phyloP scores from a whole-genome alignment of 2,888 invertebrate species.

The Rhagium mordax region DNA sequence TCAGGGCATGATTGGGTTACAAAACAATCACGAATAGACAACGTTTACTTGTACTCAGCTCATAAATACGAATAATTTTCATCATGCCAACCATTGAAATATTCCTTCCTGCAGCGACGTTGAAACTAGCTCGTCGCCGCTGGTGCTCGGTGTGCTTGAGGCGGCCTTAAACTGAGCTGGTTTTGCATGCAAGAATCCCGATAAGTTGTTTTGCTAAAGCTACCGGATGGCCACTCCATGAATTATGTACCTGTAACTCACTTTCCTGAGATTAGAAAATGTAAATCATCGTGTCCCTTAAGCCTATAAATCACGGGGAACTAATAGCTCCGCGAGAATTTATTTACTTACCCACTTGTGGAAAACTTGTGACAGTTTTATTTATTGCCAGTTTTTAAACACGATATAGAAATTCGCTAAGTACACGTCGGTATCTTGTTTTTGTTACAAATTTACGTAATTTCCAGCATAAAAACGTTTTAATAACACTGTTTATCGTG shows the following conservation, averaged over 20 bases:
- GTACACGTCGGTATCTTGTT: slow-evolving; percentile 48
- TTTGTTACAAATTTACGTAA: slow-evolving; percentile 31
- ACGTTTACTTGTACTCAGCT: too few relatives aligned
- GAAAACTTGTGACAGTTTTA: slow-evolving; percentile 46
- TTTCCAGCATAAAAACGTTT: slow-evolving; percentile 43
- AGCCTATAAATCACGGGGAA: slow-evolving; percentile 47
- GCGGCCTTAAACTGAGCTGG: slow-evolving; percentile 41
- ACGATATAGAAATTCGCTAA: slow-evolving; percentile 49
- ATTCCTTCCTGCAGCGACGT: slow-evolving; percentile 59
- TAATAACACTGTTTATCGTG: slow-evolving; percentile 40
- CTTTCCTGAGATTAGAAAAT: slow-evolving; percentile 62
- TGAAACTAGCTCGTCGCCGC: slow-evolving; percentile 61
- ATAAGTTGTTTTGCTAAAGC: slow-evolving; percentile 59
- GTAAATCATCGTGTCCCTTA: slow-evolving; percentile 50
- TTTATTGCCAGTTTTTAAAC: slow-evolving; percentile 42
- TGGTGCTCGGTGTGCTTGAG: slow-evolving; percentile 51
- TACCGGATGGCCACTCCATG: slow-evolving; percentile 63
- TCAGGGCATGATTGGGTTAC: too few relatives aligned
- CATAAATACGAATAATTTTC: too few relatives aligned
- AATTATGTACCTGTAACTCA: slow-evolving; percentile 59
- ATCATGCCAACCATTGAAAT: slow-evolving; percentile 53
- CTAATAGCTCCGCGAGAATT: slow-evolving; percentile 49
- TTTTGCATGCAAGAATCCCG: slow-evolving; percentile 62
- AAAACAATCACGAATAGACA: too few relatives aligned
- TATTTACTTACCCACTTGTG: slow-evolving; percentile 48